Percentiles rank a stretch among this genome's conserved stretches.
These are phyloP conservation scores for Sceliomorpha sp. DNA, from an alignment of 2,888 invertebrate species.

Conservation along the genomic window DNA sequence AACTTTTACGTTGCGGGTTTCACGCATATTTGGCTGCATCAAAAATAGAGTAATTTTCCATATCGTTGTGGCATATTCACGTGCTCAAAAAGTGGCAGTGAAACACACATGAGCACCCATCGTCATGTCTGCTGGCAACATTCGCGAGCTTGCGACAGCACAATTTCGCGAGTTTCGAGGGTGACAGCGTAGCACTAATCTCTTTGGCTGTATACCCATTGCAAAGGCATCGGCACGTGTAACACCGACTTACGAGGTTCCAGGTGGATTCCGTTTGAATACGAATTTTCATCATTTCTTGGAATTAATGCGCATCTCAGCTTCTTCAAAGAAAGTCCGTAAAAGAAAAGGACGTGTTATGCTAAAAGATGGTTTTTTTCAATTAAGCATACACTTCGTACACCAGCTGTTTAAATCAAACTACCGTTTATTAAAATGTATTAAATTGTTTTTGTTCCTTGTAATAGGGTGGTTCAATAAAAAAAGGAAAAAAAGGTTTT, in stretches of 20 bases:
- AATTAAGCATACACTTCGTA: neutral
- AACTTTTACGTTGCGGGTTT: neutral
- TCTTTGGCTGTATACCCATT: constrained; percentile 63
- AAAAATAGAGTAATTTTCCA: constrained; percentile 28
- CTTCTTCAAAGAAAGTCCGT: constrained; percentile 9
- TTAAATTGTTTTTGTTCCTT: too few relatives aligned
- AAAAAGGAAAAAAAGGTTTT: too few relatives aligned
- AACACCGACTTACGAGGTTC: neutral
- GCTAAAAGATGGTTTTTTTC: constrained; percentile 4
- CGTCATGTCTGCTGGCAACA: constrained; percentile 21
- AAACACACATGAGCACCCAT: constrained; percentile 19
- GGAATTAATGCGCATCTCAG: constrained; percentile 22
- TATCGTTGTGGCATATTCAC: constrained; percentile 12
- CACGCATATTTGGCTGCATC: constrained; percentile 6
- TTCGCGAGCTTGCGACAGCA: neutral
- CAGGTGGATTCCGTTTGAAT: constrained; percentile 12
- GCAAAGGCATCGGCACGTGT: neutral
- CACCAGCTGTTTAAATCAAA: too few relatives aligned
- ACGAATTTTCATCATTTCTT: constrained; percentile 26
- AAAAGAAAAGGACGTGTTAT: constrained; percentile 6
- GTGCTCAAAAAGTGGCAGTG: constrained; percentile 18
- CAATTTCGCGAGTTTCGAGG: constrained; percentile 13
- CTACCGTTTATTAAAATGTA: too few relatives aligned
- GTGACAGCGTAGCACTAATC: constrained; percentile 63
- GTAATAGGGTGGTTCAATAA: too few relatives aligned